phyloP scores from a whole-genome alignment of 2,797 vertebrate species.

The Allobates femoralis region DNA sequence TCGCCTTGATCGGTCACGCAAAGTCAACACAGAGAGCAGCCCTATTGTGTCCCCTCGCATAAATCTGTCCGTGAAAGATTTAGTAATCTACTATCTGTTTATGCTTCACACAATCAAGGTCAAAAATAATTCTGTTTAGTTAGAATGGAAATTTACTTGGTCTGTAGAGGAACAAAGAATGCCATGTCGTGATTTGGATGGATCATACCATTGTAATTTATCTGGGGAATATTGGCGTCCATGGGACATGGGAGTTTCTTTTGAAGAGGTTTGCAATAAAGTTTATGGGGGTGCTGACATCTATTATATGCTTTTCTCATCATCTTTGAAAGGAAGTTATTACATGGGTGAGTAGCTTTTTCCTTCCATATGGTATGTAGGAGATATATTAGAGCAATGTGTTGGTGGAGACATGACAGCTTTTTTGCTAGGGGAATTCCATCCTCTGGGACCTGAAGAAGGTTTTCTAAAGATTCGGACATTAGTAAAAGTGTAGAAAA shows the following conservation, averaged over 20 bases:
- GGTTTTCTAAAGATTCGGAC: background rate
- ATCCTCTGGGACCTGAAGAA: background rate
- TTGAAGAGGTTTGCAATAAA: background rate
- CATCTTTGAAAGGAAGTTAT: conserved; percentile 9
- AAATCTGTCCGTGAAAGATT: background rate
- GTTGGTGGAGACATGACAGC: background rate
- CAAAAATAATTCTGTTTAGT: background rate
- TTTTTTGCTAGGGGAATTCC: background rate
- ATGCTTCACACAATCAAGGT: background rate
- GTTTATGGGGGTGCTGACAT: conserved; percentile 2
- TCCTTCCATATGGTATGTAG: background rate
- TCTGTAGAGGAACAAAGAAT: background rate
- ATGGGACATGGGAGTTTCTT: background rate
- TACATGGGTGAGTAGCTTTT: background rate
- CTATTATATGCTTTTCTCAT: conserved; percentile 19
- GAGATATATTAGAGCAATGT: background rate
- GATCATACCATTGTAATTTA: background rate
- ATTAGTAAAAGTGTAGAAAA: background rate
- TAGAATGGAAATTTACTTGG: background rate
- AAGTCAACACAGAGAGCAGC: conserved; percentile 37
- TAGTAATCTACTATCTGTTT: background rate
- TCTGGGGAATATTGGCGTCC: background rate
- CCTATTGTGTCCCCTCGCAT: conserved; percentile 21
- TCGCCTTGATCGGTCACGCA: conserved; percentile 34
- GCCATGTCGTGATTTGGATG: background rate